A percentile compares a stretch with the other conserved stretches of the same genome.
Evolutionary conservation across 1,140 invertebrate genomes (phyloP).

Genomic region (Metaphire vulgaris): DNA sequence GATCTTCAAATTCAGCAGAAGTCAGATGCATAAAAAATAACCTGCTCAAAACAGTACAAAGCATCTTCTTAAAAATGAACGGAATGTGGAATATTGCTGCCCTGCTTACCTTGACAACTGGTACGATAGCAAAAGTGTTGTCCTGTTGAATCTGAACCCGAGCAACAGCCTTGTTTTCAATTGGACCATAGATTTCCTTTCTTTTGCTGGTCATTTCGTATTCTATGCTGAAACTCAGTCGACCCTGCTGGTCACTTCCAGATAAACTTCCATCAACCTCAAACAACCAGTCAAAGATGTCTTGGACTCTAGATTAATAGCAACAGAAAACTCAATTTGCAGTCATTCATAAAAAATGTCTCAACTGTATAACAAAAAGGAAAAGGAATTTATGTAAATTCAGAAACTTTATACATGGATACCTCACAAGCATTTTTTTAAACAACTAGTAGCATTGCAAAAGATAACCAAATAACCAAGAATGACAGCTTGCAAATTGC

Average conservation of each 20-base stretch:
- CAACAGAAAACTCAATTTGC: background rate
- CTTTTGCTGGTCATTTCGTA: slow-evolving; percentile 39
- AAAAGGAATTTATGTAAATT: too few relatives aligned
- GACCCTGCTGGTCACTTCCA: slow-evolving; percentile 64
- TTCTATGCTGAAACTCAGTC: slow-evolving; percentile 71
- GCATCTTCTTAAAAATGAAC: too few relatives aligned
- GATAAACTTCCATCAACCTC: slow-evolving; percentile 73
- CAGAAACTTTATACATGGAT: too few relatives aligned
- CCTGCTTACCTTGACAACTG: slow-evolving; percentile 77
- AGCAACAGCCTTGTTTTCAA: slow-evolving; percentile 62
- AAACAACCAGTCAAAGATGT: slow-evolving; percentile 81
- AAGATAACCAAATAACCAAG: too few relatives aligned
- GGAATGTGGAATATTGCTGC: too few relatives aligned
- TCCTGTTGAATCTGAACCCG: slow-evolving; percentile 85
- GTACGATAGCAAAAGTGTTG: slow-evolving; percentile 84
- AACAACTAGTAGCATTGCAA: too few relatives aligned
- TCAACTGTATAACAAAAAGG: too few relatives aligned
- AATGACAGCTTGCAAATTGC: too few relatives aligned
- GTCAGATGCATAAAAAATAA: too few relatives aligned
- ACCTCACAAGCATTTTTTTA: too few relatives aligned
- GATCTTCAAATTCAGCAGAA: too few relatives aligned
- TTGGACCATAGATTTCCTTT: slow-evolving; percentile 18
- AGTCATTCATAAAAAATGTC: background rate
- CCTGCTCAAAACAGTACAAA: too few relatives aligned
- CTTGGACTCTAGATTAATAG: slow-evolving; percentile 58